Percentiles rank a stretch among this genome's conserved stretches.
Conservation (phyloP, 64 coral and sea anemone genomes). For the Montipora efflorescens region DNA sequence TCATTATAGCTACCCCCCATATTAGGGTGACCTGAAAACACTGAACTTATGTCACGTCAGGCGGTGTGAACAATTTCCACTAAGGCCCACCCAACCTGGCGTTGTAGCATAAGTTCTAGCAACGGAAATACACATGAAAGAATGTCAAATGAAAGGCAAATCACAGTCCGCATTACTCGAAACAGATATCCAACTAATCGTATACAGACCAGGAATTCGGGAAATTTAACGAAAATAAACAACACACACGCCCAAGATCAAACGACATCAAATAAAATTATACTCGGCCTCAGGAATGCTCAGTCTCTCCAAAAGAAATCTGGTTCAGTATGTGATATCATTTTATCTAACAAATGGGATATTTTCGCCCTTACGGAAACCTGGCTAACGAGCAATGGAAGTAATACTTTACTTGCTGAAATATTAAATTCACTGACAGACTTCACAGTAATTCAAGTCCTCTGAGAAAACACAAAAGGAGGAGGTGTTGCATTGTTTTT, state of each 20-base stretch:
- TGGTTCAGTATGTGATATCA: slow-evolving; percentile 18
- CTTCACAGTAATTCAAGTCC: slow-evolving; percentile 5
- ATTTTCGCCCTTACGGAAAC: slow-evolving; percentile 36
- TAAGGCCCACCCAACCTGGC: no score
- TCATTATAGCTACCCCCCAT: no score
- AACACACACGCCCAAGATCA: not conserved
- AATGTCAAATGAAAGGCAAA: slow-evolving; percentile 1
- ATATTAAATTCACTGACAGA: slow-evolving; percentile 18
- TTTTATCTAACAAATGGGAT: slow-evolving; percentile 27
- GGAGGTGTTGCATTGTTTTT: no score
- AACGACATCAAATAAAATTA: slow-evolving; percentile 18
- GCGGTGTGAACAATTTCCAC: no score
- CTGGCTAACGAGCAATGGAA: slow-evolving; percentile 19
- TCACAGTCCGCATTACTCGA: not conserved
- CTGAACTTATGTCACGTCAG: no score
- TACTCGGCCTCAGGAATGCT: slow-evolving; percentile 14
- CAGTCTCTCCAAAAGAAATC: slow-evolving; percentile 6
- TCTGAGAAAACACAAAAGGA: not conserved
- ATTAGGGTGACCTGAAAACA: no score
- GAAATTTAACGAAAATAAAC: not conserved
- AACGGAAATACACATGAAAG: slow-evolving; percentile 2
- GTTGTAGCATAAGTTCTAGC: not conserved
- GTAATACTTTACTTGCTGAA: slow-evolving; percentile 20
- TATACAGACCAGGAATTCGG: no score
- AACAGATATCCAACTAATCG: not conserved